phyloP scores from a whole-genome alignment of 2,888 invertebrate species.

The Gortyna flavago region DNA sequence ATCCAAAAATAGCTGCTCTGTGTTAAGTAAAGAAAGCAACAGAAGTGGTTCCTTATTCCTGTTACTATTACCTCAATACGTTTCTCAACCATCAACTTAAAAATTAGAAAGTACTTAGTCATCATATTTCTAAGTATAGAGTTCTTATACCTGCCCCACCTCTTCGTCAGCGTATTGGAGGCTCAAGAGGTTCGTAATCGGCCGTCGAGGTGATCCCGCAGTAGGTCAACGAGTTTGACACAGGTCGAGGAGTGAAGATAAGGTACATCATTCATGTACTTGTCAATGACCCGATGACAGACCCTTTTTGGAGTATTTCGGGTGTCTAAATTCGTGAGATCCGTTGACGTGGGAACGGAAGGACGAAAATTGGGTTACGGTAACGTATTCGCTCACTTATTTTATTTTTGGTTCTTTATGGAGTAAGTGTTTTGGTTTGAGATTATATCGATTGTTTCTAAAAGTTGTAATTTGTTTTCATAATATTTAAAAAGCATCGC shows the following conservation, averaged over 20 bases:
- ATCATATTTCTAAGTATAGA: constrained; percentile 55
- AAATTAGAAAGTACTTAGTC: constrained; percentile 62
- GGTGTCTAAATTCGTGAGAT: constrained; percentile 33
- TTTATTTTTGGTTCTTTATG: not conserved
- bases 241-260: constrained; percentile 74
- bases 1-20: constrained; percentile 25
- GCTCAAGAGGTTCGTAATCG: constrained; percentile 73
- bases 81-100: constrained; percentile 30
- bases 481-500: constrained; percentile 3
- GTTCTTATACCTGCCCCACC: constrained; percentile 52
- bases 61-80: constrained; percentile 31
- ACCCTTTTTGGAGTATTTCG: constrained; percentile 42
- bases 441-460: constrained; percentile 3
- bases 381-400: constrained; percentile 25
- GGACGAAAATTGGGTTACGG: constrained; percentile 26
- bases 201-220: constrained; percentile 75
- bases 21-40: constrained; percentile 35
- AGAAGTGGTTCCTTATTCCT: constrained; percentile 25
- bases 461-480: not conserved
- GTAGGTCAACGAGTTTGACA: constrained; percentile 82
- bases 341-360: constrained; percentile 15
- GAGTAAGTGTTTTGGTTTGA: constrained; percentile 7
- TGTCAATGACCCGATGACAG: constrained; percentile 66
- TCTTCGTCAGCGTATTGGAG: constrained; percentile 75
- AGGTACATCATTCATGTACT: constrained; percentile 66